These are phyloP conservation scores for Caenorhabditis sulstoni DNA, from an alignment of 2,888 invertebrate genomes.

Conservation along the genomic window DNA sequence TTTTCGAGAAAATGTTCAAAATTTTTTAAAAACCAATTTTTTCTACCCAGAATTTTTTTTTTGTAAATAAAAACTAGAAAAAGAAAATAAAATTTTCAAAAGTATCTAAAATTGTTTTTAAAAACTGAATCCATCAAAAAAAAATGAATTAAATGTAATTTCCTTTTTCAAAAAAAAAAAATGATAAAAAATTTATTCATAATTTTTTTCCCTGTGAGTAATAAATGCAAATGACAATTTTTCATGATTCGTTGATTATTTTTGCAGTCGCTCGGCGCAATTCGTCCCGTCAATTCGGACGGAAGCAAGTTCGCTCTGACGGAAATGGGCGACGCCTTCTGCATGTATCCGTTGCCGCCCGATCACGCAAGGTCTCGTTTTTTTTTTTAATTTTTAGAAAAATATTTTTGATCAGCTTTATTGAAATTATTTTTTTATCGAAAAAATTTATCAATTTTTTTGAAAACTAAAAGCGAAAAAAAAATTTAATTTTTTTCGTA, in stretches of 20 bases:
- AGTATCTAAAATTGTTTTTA: no score
- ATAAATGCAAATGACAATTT: no score
- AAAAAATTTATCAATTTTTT: slow-evolving; percentile 1
- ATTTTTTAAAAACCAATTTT: no score
- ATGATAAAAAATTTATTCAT: no score
- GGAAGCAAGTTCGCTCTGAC: slow-evolving; percentile 48
- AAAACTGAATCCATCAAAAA: no score
- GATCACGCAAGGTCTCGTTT: slow-evolving; percentile 61
- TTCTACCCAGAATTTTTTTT: no score
- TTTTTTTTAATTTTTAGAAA: neutral
- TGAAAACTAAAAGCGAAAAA: neutral
- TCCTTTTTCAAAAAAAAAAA: no score
- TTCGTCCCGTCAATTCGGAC: slow-evolving; percentile 42
- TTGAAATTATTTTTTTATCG: neutral
- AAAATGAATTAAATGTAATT: no score
- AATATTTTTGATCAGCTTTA: neutral
- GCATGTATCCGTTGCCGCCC: slow-evolving; percentile 64
- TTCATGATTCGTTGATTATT: no score
- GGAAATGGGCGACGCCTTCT: slow-evolving; percentile 56
- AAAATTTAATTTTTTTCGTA: no score
- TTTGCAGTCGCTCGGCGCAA: slow-evolving; percentile 65
- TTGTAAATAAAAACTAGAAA: neutral
- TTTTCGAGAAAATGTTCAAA: no score
- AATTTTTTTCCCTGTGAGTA: no score
- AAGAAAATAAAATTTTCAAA: neutral